phyloP scores from a whole-genome alignment of 1,140 invertebrate species.

The Apocrypta bakeri region DNA sequence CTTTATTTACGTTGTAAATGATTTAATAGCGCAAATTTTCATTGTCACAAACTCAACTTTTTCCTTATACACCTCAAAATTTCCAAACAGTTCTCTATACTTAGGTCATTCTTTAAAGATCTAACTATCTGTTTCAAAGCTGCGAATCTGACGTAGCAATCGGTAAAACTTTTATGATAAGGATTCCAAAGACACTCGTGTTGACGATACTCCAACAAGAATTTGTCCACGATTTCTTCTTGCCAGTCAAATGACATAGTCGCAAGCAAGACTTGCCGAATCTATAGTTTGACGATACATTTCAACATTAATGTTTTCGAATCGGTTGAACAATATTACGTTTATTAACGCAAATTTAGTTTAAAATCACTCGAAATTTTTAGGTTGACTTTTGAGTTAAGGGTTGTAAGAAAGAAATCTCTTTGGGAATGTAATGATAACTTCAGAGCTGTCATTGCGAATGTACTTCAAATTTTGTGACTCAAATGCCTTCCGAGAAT shows the following conservation, averaged over 20 bases:
- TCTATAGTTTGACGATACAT: not conserved
- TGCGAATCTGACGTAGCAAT: slow-evolving; percentile 56
- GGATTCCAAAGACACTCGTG: slow-evolving; percentile 66
- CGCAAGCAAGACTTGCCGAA: not conserved
- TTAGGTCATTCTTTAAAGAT: slow-evolving; percentile 53
- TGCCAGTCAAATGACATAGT: slow-evolving; percentile 58
- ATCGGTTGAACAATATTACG: not conserved
- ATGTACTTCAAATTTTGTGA: too few species aligned
- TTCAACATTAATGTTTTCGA: not conserved
- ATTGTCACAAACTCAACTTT: slow-evolving; percentile 53
- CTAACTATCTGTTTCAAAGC: slow-evolving; percentile 58
- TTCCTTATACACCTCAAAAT: slow-evolving; percentile 52
- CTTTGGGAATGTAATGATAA: not conserved
- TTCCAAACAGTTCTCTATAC: slow-evolving; percentile 57
- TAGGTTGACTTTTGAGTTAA: not conserved
- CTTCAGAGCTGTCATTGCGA: slow-evolving; percentile 11
- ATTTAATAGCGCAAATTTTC: not conserved
- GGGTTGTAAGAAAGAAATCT: not conserved
- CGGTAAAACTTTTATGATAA: slow-evolving; percentile 55
- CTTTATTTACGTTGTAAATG: not conserved
- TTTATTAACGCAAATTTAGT: not conserved
- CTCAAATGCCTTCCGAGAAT: too few species aligned
- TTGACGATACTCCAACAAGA: slow-evolving; percentile 61
- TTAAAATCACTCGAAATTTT: slow-evolving; percentile 19
- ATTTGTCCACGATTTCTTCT: slow-evolving; percentile 55